These are phyloP conservation scores for Amblyopsis hoosieri DNA, from an alignment of 2,797 vertebrate species.

Conservation along the genomic window DNA sequence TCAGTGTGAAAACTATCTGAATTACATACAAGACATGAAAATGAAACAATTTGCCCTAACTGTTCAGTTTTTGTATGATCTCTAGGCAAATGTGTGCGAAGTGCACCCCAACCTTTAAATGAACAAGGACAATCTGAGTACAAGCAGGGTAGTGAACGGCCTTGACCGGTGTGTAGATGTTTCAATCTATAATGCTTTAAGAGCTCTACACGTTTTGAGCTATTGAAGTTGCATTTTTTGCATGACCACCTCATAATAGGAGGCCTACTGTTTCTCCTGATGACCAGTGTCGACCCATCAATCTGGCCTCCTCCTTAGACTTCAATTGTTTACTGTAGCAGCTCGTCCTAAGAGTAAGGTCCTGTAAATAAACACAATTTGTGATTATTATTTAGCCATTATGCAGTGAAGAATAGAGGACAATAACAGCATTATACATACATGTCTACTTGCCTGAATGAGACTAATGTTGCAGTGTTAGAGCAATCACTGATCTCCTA, in stretches of 20 bases:
- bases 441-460: too few relatives aligned
- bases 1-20: slow-evolving; percentile 19
- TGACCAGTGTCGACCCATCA: not conserved
- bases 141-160: slow-evolving; percentile 26
- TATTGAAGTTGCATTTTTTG: slow-evolving; percentile 22
- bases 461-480: too few relatives aligned
- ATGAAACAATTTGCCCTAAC: slow-evolving; percentile 13
- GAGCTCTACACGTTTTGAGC: slow-evolving; percentile 32
- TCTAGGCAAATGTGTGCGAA: slow-evolving; percentile 32
- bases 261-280: not conserved
- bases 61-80: slow-evolving; percentile 15
- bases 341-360: slow-evolving; percentile 15
- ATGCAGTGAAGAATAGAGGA: slow-evolving; percentile 6
- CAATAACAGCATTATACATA: slow-evolving; percentile 3
- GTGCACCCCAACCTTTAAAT: slow-evolving; percentile 30
- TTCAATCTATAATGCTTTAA: slow-evolving; percentile 42
- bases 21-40: slow-evolving; percentile 30
- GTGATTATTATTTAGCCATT: slow-evolving; percentile 16
- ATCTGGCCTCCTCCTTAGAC: slow-evolving; percentile 1
- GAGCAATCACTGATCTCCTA: too few relatives aligned
- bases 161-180: slow-evolving; percentile 25
- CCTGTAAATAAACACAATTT: slow-evolving; percentile 24
- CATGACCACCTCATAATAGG: slow-evolving; percentile 26
- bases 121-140: slow-evolving; percentile 32
- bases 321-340: slow-evolving; percentile 2